Base-by-base conservation (phyloP, 2,888 invertebrate species). In the Hecatera dysodea region DNA sequence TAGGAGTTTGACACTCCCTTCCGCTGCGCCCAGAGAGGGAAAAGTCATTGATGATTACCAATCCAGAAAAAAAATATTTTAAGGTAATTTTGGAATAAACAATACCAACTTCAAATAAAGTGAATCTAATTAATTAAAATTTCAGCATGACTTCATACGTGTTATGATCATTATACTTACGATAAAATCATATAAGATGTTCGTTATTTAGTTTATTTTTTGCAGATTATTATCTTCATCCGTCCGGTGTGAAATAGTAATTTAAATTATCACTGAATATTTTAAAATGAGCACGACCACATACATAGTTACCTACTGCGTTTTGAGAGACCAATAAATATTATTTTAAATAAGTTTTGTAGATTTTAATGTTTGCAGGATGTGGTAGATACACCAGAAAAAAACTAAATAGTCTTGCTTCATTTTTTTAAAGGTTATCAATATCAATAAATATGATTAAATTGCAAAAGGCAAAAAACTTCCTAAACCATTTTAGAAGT, bases 241-340 rank as follows among this genome's bases (percentile, higher is more conserved):
- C 75, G 70, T 76, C 74, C 76, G 70, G 70, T 76, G 33, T 62
- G 27, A 63, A 75, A 63, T 44, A 27, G 4, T 46, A 39, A 44
- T 44, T 33, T 69, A 70, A 75, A 75, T 75, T 70, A 75, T 53
- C 42, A 48, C 52, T 22, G 39, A 63, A 75, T 59, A 59, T 63
- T 57, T 76, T 63, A 76, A 75, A 44, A 53, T 57, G 15, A 50
- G 9, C 55, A 24, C 19, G 39, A 57, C 56, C 57, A 62, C 70
- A 44, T 50, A 44, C 27, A 36, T 39, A 33, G 46, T 33, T 24
- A n/a, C n/a, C n/a, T 22, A 57, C 12, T 57, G 42, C 50, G 50
- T 7, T 67, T n/a, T 42, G 63, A 48, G 46, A 39, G 17, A 63
- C 7, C 24, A 61, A 76, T 76, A 53, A 62, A 69, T n/a, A 57